Base-by-base conservation (phyloP, 2,113 vertebrate species). In the Mobula birostris region DNA sequence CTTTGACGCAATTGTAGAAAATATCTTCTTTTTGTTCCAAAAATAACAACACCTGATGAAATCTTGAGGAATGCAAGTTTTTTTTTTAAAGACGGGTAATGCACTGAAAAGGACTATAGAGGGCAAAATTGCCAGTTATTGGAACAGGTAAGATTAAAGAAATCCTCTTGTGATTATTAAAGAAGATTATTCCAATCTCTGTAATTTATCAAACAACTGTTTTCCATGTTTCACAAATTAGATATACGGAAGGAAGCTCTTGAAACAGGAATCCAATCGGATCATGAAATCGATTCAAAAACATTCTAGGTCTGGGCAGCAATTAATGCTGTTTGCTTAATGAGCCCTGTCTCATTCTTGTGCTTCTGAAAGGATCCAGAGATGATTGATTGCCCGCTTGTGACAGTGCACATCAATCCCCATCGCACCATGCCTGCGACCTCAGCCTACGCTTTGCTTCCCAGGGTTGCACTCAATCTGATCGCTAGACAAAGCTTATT, bases 401-500 rank as follows among this genome's bases (percentile, higher is more conserved):
- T 68, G 7, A 36, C n/a, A 21, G 58, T 21, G 66, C 29, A 4
- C 8, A 70, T 63, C 21, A 82, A 82, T 82, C 32, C 32, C 27
- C 24, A 58, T 5, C 40, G 36, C 19, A 83, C 40, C 9, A 8
- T 82, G 85, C 14, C 58, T 91, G 61, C 88, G 15, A 40, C 24
- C 24, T 56, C 91, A 27, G 21, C 36, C 68, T 17, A 19, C 21
- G 66, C 21, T 36, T 88, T 94, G 94, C 94, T 83, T 94, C 85
- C 88, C 21, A 79, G 87, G 94, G 9, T 27, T 83, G n/a, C 68
- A 94, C 77, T 92, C 58, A 58, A 94, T 14, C 15, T 68, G 77
- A 74, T 92, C 94, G 85, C 94, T 96, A 95, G 96, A 96, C 96
- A 95, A 96, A 96, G 95, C 96, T 95, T 96, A 96, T 95, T 95